phyloP scores from a whole-genome alignment of 2,888 invertebrate genomes.

The Mesoligia furuncula region DNA sequence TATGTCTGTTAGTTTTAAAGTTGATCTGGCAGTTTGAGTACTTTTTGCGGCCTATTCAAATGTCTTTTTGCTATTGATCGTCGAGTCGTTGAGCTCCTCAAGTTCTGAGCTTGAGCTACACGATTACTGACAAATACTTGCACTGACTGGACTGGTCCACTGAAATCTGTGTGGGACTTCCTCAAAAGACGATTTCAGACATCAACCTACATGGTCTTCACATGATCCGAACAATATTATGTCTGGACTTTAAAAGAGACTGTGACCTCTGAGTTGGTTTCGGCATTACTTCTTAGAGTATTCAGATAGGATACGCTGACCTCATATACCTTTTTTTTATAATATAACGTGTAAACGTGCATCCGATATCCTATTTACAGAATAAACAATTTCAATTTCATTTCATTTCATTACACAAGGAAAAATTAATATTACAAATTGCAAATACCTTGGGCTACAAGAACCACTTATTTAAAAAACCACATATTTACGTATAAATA shows the following conservation, averaged over 20 bases:
- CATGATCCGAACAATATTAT: neutral
- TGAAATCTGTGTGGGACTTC: neutral
- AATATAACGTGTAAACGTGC: neutral
- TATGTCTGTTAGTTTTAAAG: neutral
- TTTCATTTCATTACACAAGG: neutral
- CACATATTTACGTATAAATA: slow-evolving; percentile 39
- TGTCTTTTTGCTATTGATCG: neutral
- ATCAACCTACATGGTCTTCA: neutral
- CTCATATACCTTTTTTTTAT: neutral
- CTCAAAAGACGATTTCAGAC: neutral
- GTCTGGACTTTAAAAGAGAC: neutral
- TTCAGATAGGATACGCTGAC: neutral
- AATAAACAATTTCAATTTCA: neutral
- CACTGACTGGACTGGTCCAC: neutral
- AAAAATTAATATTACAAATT: slow-evolving; percentile 27
- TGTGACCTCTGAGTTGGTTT: neutral
- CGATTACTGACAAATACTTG: neutral
- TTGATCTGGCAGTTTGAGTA: neutral
- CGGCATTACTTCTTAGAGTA: neutral
- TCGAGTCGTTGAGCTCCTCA: neutral
- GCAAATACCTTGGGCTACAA: slow-evolving; percentile 50
- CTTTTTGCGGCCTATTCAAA: neutral
- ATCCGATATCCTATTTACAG: neutral
- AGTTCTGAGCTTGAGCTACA: neutral
- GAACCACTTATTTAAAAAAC: too few species aligned